Conservation (phyloP, 2,888 invertebrate genomes). For the Stenoptilia bipunctidactyla region DNA sequence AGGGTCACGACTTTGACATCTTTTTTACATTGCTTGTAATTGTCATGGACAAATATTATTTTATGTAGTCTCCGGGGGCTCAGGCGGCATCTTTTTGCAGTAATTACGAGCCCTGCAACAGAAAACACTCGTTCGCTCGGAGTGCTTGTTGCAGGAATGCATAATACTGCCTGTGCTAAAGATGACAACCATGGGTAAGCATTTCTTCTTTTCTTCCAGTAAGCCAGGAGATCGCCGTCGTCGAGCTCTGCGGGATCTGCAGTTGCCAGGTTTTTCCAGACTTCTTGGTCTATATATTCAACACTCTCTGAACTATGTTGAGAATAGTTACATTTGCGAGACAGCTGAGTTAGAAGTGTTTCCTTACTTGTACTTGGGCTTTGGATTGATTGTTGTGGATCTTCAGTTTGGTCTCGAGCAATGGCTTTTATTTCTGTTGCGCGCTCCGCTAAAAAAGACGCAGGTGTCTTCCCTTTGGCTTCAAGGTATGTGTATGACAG, state of each 20-base stretch:
- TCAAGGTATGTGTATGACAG: too few relatives aligned
- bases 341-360: conserved; percentile 1
- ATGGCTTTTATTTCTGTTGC: conserved; percentile 1
- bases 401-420: neutral
- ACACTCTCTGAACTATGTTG: conserved; percentile 1
- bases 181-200: conserved; percentile 2
- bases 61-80: neutral
- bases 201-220: conserved; percentile 1
- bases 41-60: neutral
- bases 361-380: neutral
- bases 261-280: conserved; percentile 2
- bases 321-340: conserved; percentile 1
- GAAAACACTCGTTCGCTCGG: conserved; percentile 1
- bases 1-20: neutral
- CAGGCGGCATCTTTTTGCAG: conserved; percentile 1
- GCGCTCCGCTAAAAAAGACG: neutral
- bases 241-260: conserved; percentile 1
- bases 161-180: conserved; percentile 1
- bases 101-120: conserved; percentile 1
- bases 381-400: neutral
- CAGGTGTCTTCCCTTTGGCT: neutral
- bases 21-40: conserved; percentile 1
- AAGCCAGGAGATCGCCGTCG: conserved; percentile 1
- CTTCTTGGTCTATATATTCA: conserved; percentile 1
- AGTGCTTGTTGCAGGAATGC: conserved; percentile 1